Percentiles rank a stretch among this genome's conserved stretches.
These are phyloP conservation scores for Nomada goodeniana DNA, from an alignment of 2,888 invertebrate genomes.

Conservation along the genomic window DNA sequence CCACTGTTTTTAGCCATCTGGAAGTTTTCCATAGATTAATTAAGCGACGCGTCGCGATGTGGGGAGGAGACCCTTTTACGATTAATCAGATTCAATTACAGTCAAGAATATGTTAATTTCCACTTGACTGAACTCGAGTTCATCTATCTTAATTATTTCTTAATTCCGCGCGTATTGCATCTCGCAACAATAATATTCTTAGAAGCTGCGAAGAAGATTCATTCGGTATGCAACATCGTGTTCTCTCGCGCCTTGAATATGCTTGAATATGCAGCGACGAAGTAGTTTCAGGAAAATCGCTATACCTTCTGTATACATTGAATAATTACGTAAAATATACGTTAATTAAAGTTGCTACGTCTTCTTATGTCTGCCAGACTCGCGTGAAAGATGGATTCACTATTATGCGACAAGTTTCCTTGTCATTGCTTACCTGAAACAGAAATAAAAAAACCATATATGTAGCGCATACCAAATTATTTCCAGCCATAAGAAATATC, in stretches of 20 bases:
- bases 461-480: no score
- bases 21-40: not conserved
- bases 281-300: not conserved
- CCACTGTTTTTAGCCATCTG: no score
- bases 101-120: slow-evolving; percentile 17
- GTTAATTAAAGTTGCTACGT: not conserved
- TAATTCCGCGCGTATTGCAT: slow-evolving; percentile 6
- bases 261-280: slow-evolving; percentile 20
- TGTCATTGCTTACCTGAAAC: slow-evolving; percentile 69
- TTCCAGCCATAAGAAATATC: no score
- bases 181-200: slow-evolving; percentile 14
- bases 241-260: slow-evolving; percentile 14
- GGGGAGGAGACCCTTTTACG: not conserved
- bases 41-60: not conserved
- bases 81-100: slow-evolving; percentile 28
- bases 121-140: not conserved
- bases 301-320: not conserved
- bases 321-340: not conserved
- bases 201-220: slow-evolving; percentile 6
- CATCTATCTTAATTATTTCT: slow-evolving; percentile 40
- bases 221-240: slow-evolving; percentile 6
- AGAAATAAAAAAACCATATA: slow-evolving; percentile 30
- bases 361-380: slow-evolving; percentile 5
- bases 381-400: not conserved
- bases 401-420: not conserved